A percentile compares a stretch with the other conserved stretches of the same genome.
Evolutionary conservation across 1,140 invertebrate species (phyloP).

Genomic region (Propsilocerus akamusi): DNA sequence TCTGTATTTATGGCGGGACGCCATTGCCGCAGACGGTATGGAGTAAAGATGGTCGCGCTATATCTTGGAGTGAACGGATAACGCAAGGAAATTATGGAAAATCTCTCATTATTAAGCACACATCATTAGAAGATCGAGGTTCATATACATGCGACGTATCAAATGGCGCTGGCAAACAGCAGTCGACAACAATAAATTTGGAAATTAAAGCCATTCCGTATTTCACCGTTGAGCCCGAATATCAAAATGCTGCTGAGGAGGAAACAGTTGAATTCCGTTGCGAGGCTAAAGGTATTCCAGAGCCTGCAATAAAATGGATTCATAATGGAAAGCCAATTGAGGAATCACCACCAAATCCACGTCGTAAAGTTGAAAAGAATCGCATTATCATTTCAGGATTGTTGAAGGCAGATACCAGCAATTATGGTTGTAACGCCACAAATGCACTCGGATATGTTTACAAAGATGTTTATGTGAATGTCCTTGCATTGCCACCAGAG

Average conservation of each 20-base stretch:
- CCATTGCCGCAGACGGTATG: conserved; percentile 67
- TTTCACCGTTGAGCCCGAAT: conserved; percentile 81
- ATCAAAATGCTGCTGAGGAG: conserved; percentile 76
- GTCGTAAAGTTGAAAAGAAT: conserved; percentile 44
- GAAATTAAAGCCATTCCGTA: conserved; percentile 73
- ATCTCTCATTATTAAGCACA: conserved; percentile 68
- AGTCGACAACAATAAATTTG: conserved; percentile 68
- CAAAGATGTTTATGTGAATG: conserved; percentile 95
- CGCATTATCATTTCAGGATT: conserved; percentile 69
- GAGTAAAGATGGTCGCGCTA: conserved; percentile 53
- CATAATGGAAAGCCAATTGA: conserved; percentile 83
- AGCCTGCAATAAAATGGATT: conserved; percentile 88
- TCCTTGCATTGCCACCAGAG: conserved; percentile 78
- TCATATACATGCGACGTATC: conserved; percentile 78
- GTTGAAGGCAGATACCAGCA: conserved; percentile 80
- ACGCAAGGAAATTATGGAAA: conserved; percentile 82
- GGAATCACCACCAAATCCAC: conserved; percentile 51
- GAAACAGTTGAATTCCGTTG: conserved; percentile 78
- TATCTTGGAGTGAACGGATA: conserved; percentile 51
- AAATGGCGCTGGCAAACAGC: conserved; percentile 69
- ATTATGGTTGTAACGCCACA: conserved; percentile 97
- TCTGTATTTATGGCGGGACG: conserved; percentile 82
- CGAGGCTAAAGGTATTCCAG: conserved; percentile 69
- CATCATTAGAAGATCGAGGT: conserved; percentile 71
- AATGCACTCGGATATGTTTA: conserved; percentile 97